These are phyloP conservation scores for Macheiramphus alcinus DNA, from an alignment of 2,113 vertebrate species.

Conservation along the genomic window DNA sequence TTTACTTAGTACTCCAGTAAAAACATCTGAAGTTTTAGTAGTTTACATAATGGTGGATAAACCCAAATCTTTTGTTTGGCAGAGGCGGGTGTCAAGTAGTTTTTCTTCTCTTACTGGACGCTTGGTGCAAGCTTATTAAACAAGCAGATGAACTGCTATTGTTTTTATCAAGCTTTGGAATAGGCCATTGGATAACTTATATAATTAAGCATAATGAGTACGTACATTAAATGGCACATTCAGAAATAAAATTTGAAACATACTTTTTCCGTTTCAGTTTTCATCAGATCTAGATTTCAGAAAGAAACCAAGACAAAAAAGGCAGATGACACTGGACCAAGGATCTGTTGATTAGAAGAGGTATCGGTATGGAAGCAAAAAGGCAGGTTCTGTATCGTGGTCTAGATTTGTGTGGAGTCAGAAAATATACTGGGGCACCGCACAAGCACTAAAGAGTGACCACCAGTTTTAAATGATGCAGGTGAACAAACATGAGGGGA, in stretches of 20 bases:
- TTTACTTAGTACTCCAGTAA: neutral
- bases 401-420: neutral
- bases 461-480: neutral
- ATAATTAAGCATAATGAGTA: neutral
- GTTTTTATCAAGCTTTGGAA: neutral
- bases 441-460: neutral
- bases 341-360: neutral
- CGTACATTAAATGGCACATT: neutral
- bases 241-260: neutral
- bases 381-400: neutral
- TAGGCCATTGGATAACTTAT: neutral
- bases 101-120: neutral
- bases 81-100: neutral
- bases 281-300: neutral
- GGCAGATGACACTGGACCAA: neutral
- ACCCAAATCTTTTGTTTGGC: neutral
- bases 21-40: neutral
- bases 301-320: neutral
- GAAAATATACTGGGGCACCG: neutral
- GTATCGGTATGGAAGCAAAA: neutral
- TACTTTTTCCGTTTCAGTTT: neutral
- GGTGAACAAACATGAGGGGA: neutral
- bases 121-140: neutral
- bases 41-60: neutral
- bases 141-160: neutral